These are phyloP conservation scores for Heliconius himera DNA, from an alignment of 1,140 invertebrate genomes.

Conservation along the genomic window DNA sequence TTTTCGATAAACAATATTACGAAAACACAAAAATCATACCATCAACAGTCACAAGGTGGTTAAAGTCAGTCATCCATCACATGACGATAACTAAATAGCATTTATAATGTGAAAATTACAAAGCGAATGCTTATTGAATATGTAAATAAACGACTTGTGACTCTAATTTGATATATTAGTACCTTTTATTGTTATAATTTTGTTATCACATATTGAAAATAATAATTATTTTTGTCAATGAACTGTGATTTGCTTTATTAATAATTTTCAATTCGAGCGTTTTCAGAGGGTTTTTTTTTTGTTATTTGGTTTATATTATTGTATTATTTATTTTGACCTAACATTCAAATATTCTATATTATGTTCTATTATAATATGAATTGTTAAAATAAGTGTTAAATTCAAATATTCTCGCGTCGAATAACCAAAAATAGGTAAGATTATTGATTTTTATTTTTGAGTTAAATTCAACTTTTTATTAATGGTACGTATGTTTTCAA, in stretches of 20 bases:
- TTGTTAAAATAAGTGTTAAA: no score
- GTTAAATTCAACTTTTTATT: no score
- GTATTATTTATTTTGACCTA: no score
- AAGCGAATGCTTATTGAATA: background rate
- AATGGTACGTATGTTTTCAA: no score
- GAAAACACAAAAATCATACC: background rate
- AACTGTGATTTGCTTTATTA: background rate
- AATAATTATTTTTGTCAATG: background rate
- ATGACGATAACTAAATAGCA: constrained; percentile 16
- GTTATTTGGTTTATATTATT: no score
- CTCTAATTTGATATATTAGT: constrained; percentile 10
- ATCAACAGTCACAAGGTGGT: constrained; percentile 11
- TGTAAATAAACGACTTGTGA: constrained; percentile 20
- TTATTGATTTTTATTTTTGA: no score
- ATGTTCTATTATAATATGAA: no score
- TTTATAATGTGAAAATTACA: constrained; percentile 28
- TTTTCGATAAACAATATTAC: no score
- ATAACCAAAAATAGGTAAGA: no score
- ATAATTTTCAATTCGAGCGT: background rate
- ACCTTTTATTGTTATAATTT: constrained; percentile 13
- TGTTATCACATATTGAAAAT: background rate
- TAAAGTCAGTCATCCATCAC: constrained; percentile 9
- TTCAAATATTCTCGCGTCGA: no score
- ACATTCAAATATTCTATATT: no score
- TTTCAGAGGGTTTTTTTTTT: no score